Evolutionary conservation across 2,888 invertebrate genomes (phyloP), one percentile per base, ranked within the genome.

Genomic region (Eueremaeus valkanovi): DNA sequence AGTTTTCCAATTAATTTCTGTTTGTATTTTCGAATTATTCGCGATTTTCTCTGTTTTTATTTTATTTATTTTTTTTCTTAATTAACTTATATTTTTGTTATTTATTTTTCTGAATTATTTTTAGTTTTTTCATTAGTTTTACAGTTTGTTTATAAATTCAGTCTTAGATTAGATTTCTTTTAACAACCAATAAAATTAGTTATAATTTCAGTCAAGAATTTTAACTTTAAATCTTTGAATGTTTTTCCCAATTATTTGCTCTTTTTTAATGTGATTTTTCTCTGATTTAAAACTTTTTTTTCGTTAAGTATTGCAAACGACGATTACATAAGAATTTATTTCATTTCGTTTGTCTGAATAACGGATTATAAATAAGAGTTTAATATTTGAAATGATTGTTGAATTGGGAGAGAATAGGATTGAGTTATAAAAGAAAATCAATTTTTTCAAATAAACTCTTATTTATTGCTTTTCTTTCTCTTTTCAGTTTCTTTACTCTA

Each of bases 111-210:
- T 36, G 36, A 5, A 36, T 8, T 6, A 45, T 11, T 45, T 45
- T 45, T 45, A 16, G 3, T 45, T 11, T 58, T 29, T 13, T 27
- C n/a, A 49, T 49, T 31, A 24, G 21, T 58, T 16, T 58, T 8
- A 16, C 29, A 58, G 13, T 31, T 58, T 51, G 11, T 18, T 58
- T 27, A 11, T 24, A 51, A 31, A 24, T 29, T 16, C 11, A 29
- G 5, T 58, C 31, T 24, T 1, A 31, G 58, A 58, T 58, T 31
- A 58, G 58, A 31, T 2, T n/a, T 27, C 16, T 13, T 24, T 58
- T 58, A 31, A 58, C 29, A 58, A 58, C 29, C 58, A 58, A 58
- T 58, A 31, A 58, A 58, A 29, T 58, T 58, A 31, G 29, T 16
- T 58, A 29, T 58, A 58, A 58, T 58, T 58, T 27, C 24, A 58